A percentile compares a stretch with the other conserved stretches of the same genome.
Conservation (phyloP, 2,888 invertebrate species). For the Sphinx pinastri region DNA sequence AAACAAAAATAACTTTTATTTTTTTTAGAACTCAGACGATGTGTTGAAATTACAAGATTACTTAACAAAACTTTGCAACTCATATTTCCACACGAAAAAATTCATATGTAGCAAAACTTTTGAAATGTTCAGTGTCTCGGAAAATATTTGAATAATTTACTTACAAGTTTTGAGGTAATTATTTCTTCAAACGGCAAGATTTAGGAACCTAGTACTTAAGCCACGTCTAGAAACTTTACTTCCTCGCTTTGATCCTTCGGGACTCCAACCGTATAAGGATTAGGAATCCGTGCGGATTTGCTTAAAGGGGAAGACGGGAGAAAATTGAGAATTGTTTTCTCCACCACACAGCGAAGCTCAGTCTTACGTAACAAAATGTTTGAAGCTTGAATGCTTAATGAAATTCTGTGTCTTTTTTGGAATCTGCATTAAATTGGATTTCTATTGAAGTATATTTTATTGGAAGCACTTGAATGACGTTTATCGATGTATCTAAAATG, state of each 20-base stretch:
- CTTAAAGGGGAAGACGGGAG: conserved; percentile 69
- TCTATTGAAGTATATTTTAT: conserved; percentile 9
- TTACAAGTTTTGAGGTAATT: not conserved
- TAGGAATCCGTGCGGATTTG: conserved; percentile 76
- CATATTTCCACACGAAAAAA: too few species aligned
- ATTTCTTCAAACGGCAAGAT: not conserved
- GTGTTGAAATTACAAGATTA: too few species aligned
- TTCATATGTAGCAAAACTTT: too few species aligned
- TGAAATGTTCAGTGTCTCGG: too few species aligned
- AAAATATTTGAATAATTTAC: not conserved
- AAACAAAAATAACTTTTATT: not conserved
- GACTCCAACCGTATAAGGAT: conserved; percentile 71
- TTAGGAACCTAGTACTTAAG: conserved; percentile 30
- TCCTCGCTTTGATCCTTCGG: conserved; percentile 58
- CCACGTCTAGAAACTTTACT: conserved; percentile 56
- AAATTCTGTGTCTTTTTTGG: conserved; percentile 50
- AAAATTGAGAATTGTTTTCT: conserved; percentile 77
- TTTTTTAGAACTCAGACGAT: not conserved
- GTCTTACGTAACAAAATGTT: conserved; percentile 60
- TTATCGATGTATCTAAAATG: not conserved
- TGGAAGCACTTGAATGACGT: not conserved
- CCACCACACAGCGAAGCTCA: conserved; percentile 63
- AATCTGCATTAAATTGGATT: conserved; percentile 19
- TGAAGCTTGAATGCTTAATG: conserved; percentile 50
- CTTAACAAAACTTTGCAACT: too few species aligned